Evolutionary conservation across 2,888 invertebrate genomes (phyloP).

Genomic region (Drosophila vallismaia): DNA sequence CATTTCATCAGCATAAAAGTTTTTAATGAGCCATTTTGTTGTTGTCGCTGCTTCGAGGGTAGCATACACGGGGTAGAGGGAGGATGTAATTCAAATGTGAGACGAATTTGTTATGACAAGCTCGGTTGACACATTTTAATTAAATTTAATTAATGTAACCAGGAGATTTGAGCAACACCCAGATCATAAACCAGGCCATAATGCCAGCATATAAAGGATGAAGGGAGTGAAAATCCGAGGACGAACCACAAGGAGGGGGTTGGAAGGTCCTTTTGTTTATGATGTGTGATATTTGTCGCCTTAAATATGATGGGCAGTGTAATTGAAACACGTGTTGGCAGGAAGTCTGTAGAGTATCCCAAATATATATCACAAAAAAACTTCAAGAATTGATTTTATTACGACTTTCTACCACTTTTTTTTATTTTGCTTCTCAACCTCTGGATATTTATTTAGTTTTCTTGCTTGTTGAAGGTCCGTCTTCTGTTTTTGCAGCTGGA

Average conservation of each 20-base stretch:
- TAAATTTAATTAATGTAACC: constrained; percentile 75
- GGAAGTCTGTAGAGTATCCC: no score
- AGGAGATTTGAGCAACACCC: constrained; percentile 11
- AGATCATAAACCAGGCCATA: constrained; percentile 29
- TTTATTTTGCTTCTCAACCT: no score
- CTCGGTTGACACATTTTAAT: constrained; percentile 76
- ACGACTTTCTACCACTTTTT: no score
- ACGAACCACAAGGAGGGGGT: constrained; percentile 1
- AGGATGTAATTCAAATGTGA: constrained; percentile 21
- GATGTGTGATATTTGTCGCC: constrained; percentile 49
- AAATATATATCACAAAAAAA: no score
- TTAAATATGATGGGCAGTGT: constrained; percentile 31
- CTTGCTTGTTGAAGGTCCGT: neutral
- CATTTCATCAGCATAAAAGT: constrained; percentile 74
- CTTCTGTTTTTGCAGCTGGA: neutral
- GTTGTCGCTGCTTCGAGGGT: constrained; percentile 6
- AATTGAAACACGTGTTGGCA: constrained; percentile 55
- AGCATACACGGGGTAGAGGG: neutral
- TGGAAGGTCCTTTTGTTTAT: constrained; percentile 16
- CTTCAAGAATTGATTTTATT: no score
- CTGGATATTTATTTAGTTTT: no score
- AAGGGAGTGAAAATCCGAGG: constrained; percentile 1
- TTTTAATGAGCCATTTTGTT: constrained; percentile 75
- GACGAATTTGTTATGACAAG: constrained; percentile 73
- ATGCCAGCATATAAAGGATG: constrained; percentile 38